Base-by-base conservation (phyloP, 2,888 invertebrate species). In the Mimas tiliae region DNA sequence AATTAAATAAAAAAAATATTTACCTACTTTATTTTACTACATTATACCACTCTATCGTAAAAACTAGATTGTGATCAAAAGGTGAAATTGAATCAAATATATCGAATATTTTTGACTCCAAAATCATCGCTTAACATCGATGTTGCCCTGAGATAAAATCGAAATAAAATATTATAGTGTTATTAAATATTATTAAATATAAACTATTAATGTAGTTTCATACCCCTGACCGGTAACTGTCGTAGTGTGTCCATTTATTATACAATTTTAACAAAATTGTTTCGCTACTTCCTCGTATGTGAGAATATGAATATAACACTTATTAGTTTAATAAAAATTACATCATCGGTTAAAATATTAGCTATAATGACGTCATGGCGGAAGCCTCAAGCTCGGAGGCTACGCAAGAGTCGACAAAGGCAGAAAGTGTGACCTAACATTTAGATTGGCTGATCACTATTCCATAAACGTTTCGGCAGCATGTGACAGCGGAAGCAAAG, bases 301-400 rank as follows among this genome's bases (percentile, higher is more conserved):
- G 48, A 48, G 47, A 9, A 34, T 65, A 9, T 34, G 19, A 55
- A 33, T 55, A 55, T 58, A 58, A 65, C 65, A 52, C 19, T 45
- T n/a, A 19, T 14, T 0, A 16, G 34, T 34, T 65, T 63, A 11
- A 51, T 64, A 64, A 51, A 34, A 51, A 62, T 66, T 52, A 63
- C 63, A 63, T 66, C 66, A 66, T 21, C 53, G 33, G 11, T 52
- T 63, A 52, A 55, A 66, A 63, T 63, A 52, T 38, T 58, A 38
- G 58, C 16, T n/a, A 27, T 47, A n/a, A 45, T 52, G 34, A 66
- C 66, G 66, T 66, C 63, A 63, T 47, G 52, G 47, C 66, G 66
- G 66, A 66, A 66, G 63, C 62, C 16, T 51, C 48, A 33, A 33
- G 65, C 55, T 47, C 53, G 55, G 16, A 9, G 12, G 6, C 52